Base-by-base conservation (phyloP, 2,888 invertebrate genomes). In the Malthinus flaveolus region DNA sequence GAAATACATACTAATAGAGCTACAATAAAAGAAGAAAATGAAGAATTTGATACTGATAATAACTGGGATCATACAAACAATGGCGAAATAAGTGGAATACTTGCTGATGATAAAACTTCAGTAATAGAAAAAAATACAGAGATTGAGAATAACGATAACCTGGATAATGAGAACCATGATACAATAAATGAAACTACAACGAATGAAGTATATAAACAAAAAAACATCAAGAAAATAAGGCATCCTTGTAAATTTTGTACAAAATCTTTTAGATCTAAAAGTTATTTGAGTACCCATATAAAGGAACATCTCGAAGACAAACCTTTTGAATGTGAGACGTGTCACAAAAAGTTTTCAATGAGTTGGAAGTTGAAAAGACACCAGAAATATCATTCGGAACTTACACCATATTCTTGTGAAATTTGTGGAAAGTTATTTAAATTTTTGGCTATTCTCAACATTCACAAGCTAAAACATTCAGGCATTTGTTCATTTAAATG, bases 211-310 rank as follows among this genome's bases (percentile, higher is more conserved):
- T n/a, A n/a, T n/a, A n/a, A n/a, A n/a, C n/a, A n/a, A n/a, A n/a
- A n/a, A n/a, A n/a, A n/a, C n/a, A n/a, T n/a, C n/a, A n/a, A n/a
- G n/a, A n/a, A n/a, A n/a, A n/a, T n/a, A n/a, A n/a, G n/a, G n/a
- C n/a, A n/a, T n/a, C n/a, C 42, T 50, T 63, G 63, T 33, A 9
- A 52, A 12, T 44, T 59, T 8, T 62, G 62, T 32, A 49, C 59
- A 32, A 59, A 59, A 32, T 32, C 48, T 0, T 62, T 62, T 33
- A 47, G 47, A 34, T 55, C 50, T 42, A 50, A 48, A 8, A 59
- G 59, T 10, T 59, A 55, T 8, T 59, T 51, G 8, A 37, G 51
- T 32, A 59, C 59, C 0, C 62, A 62, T 13, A 55, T 48, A 13
- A 56, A 12, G 10, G 50, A 59, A 34, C 62, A 62, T 37, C 51